Evolutionary conservation across 2,113 vertebrate genomes (phyloP).

Genomic region (Desmodus rotundus): DNA sequence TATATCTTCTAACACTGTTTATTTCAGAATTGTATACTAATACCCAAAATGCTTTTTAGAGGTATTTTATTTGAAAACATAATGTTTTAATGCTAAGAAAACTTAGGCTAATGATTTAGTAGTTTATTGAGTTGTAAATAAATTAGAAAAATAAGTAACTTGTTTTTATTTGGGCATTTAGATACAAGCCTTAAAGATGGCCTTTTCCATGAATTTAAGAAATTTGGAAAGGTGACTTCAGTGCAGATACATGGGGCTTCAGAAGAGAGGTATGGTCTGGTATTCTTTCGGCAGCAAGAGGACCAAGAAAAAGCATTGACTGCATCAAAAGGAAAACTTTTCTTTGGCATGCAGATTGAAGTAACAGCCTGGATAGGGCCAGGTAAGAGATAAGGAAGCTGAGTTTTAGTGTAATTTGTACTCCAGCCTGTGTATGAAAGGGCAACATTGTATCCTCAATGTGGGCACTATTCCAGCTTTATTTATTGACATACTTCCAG

Average conservation of each 20-base stretch:
- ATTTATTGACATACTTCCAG: neutral
- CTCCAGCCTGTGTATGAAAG: neutral
- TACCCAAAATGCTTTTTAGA: neutral
- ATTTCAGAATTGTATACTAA: neutral
- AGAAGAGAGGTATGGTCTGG: conserved; percentile 96
- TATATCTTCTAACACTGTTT: neutral
- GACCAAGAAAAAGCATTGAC: conserved; percentile 97
- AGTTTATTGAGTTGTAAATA: conserved; percentile 6
- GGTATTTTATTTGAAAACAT: neutral
- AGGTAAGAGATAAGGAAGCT: conserved; percentile 80
- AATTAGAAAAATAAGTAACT: conserved; percentile 46
- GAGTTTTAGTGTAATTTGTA: neutral
- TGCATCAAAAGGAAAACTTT: conserved; percentile 97
- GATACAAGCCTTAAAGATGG: conserved; percentile 99
- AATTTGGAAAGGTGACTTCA: conserved; percentile 98
- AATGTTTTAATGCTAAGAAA: conserved; percentile 16
- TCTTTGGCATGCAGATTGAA: conserved; percentile 99
- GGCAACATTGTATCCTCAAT: neutral
- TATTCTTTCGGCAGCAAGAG: conserved; percentile 98
- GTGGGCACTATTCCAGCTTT: neutral
- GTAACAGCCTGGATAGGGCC: conserved; percentile 98
- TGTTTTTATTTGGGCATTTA: conserved; percentile 73
- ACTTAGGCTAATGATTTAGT: neutral
- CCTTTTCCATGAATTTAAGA: conserved; percentile 99
- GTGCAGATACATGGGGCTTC: conserved; percentile 97